Evolutionary conservation across 35 echinoderm and acorn worm genomes (phyloP), one percentile per base, ranked within the genome.

Genomic region (Apostichopus californicus): DNA sequence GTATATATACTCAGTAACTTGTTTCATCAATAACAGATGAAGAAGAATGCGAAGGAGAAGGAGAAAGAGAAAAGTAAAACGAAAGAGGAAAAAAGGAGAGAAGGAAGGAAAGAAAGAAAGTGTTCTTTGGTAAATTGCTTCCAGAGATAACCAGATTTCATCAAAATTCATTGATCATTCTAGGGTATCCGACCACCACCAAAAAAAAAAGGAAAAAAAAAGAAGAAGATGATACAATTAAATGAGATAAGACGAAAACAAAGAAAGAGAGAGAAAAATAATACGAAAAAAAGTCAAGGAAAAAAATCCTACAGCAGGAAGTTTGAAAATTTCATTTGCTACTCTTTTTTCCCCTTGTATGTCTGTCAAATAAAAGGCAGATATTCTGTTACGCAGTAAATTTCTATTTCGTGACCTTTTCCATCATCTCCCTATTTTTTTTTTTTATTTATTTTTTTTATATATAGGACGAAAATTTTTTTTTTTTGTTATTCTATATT

Each of bases 111-210:
- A 22, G 20, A 75, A n/a, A 18, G 7, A 18, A 22, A 75, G 14
- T 20, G 17, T 75, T 18, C 71, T 75, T 75, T 18, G 22, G 6
- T 75, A 18, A 75, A 68, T 68, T 75, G 17, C 71, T 75, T 75
- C 21, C 14, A 75, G 71, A 75, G 71, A 18, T 75, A 75, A 20
- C 71, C 71, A 75, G 71, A 75, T 75, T 18, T 75, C 6, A 75
- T 18, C 71, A 75, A 75, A 75, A 22, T 75, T 75, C 71, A 75
- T 75, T 75, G 71, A 75, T 75, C 71, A 75, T 7, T 18, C 71
- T 75, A 75, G 71, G 20, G 71, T 18, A 75, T 75, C 11, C 17
- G 20, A 21, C 4, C 3, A 75, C 15, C 64, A 66, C 10, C 17
- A 68, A 13, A 68, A 18, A 68, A 68, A 68, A 14, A 11, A 8